Evolutionary conservation across 2,113 vertebrate species (phyloP).

Genomic region (Sceloporus undulatus): DNA sequence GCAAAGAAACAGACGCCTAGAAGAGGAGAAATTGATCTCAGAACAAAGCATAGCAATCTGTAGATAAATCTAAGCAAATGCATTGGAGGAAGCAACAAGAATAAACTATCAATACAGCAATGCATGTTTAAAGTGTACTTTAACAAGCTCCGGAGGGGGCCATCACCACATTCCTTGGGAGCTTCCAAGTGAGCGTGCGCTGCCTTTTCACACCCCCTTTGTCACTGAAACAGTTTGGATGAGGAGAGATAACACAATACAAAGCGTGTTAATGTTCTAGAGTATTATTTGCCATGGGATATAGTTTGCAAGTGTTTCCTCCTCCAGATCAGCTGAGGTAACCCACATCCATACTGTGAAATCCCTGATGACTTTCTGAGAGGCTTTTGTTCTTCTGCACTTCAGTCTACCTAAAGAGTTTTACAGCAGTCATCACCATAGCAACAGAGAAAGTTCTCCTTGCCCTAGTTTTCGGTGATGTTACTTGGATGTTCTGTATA

Average conservation of each 20-base stretch:
- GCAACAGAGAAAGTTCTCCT: constrained; percentile 58
- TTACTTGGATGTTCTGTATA: constrained; percentile 60
- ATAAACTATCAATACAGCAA: no score
- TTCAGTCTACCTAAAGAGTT: constrained; percentile 61
- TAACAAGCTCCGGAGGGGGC: neutral
- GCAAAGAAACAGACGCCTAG: no score
- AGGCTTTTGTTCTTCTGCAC: constrained; percentile 63
- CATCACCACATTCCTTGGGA: no score
- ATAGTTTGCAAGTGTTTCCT: neutral
- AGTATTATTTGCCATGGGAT: neutral
- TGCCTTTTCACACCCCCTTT: neutral
- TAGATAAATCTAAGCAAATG: no score
- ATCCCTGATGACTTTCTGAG: constrained; percentile 42
- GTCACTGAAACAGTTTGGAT: neutral
- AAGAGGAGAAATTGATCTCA: no score
- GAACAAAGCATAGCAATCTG: no score
- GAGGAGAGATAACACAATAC: neutral
- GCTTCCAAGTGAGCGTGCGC: neutral
- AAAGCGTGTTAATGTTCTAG: neutral
- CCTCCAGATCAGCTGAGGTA: constrained; percentile 28
- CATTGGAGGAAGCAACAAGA: no score
- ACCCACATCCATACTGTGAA: constrained; percentile 61
- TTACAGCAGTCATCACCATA: constrained; percentile 69
- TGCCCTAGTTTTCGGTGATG: constrained; percentile 62
- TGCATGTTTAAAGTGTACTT: no score